These are phyloP conservation scores for Psittacula cyanocephala DNA, from an alignment of 2,113 vertebrate species.

Conservation along the genomic window DNA sequence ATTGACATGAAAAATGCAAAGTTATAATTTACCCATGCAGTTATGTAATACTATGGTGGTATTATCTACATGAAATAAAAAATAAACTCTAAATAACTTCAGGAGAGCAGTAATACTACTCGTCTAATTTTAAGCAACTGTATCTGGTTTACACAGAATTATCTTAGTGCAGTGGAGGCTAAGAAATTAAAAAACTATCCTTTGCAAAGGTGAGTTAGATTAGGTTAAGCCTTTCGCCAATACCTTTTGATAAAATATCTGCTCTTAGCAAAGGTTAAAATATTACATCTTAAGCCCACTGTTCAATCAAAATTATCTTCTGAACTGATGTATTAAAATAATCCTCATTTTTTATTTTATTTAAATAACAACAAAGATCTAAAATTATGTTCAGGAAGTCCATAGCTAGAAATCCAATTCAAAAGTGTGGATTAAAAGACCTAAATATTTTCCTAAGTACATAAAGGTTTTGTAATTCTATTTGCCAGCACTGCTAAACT, in stretches of 20 bases:
- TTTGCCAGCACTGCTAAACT: background rate
- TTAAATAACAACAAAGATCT: background rate
- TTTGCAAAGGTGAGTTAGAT: background rate
- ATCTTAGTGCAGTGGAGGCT: background rate
- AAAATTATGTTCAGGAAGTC: background rate
- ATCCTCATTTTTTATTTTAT: background rate
- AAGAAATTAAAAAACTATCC: background rate
- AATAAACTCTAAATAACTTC: background rate
- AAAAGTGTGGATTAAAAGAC: background rate
- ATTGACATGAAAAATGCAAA: slow-evolving; percentile 25
- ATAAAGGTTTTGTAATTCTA: background rate
- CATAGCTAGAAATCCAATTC: background rate
- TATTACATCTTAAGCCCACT: background rate
- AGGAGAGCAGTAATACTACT: background rate
- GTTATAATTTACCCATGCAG: slow-evolving; percentile 16
- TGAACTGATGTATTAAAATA: background rate
- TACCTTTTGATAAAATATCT: background rate
- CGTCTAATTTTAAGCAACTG: background rate
- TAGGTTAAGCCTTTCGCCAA: background rate
- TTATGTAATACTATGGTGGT: slow-evolving; percentile 2
- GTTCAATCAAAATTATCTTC: background rate
- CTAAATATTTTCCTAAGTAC: background rate
- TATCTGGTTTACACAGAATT: background rate
- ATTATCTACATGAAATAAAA: background rate
- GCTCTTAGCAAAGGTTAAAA: background rate